These are phyloP conservation scores for Anthonomus grandis DNA, from an alignment of 1,140 invertebrate genomes.

Conservation along the genomic window DNA sequence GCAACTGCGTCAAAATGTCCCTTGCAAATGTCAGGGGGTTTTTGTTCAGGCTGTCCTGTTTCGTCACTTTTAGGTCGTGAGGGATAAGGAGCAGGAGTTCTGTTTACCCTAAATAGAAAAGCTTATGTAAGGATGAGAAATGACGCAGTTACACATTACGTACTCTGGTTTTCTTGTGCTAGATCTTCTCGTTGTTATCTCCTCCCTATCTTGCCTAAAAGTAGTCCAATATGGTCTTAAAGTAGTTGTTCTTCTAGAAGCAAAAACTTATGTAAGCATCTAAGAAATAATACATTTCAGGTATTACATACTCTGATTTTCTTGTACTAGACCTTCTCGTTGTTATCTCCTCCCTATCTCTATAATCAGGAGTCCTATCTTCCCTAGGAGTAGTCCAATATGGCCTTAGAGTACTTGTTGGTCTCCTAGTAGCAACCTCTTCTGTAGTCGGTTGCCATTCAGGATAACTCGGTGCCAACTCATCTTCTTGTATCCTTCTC, in stretches of 20 bases:
- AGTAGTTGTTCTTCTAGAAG: too few species aligned
- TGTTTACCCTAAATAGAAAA: too few species aligned
- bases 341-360: not conserved
- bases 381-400: not conserved
- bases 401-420: not conserved
- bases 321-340: not conserved
- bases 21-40: constrained; percentile 58
- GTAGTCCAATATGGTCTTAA: not conserved
- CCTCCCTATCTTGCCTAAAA: not conserved
- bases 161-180: not conserved
- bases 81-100: not conserved
- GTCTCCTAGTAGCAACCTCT: not conserved
- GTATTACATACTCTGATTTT: not conserved
- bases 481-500: constrained; percentile 16
- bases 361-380: not conserved
- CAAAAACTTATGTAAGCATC: too few species aligned
- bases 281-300: not conserved
- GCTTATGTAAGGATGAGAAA: too few species aligned
- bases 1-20: constrained; percentile 67
- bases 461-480: not conserved
- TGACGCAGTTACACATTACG: not conserved
- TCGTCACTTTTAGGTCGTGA: not conserved
- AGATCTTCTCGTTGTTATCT: not conserved
- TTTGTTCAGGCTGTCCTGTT: too few species aligned
- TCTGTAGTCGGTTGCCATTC: not conserved